These are phyloP conservation scores for Helicoverpa armigera DNA, from an alignment of 1,140 invertebrate genomes.

Conservation along the genomic window DNA sequence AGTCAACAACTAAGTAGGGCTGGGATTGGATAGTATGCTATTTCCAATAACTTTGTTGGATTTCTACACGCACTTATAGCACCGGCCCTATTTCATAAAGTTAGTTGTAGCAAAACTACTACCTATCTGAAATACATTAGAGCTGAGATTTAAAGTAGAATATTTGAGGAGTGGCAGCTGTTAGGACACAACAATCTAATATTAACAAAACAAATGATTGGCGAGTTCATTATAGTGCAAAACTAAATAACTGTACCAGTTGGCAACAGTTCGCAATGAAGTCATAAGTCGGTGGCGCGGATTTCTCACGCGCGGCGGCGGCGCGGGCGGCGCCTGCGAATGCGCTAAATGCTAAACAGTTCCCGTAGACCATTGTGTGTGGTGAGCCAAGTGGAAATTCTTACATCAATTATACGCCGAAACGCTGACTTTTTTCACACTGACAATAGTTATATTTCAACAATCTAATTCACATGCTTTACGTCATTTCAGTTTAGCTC, in stretches of 20 bases:
- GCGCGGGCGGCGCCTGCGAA: constrained; percentile 58
- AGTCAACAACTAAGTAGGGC: no score
- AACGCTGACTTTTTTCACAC: constrained; percentile 61
- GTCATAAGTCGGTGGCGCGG: constrained; percentile 14
- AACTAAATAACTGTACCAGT: constrained; percentile 27
- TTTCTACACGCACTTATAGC: no score
- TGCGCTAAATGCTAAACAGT: constrained; percentile 69
- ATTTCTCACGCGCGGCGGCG: constrained; percentile 59
- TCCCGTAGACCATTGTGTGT: constrained; percentile 69
- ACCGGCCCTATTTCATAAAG: no score
- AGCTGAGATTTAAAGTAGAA: not conserved
- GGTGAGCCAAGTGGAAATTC: constrained; percentile 69
- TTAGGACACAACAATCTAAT: not conserved
- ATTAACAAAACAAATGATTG: constrained; percentile 1
- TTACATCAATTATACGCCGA: constrained; percentile 70
- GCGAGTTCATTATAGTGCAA: constrained; percentile 9
- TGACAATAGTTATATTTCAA: constrained; percentile 35
- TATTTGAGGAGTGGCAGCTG: not conserved
- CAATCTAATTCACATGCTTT: constrained; percentile 50
- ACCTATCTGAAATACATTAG: not conserved
- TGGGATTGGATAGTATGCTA: no score
- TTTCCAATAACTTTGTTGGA: no score
- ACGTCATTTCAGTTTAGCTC: constrained; percentile 24
- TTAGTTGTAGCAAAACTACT: not conserved
- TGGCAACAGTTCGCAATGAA: constrained; percentile 39